phyloP scores from a whole-genome alignment of 2,888 invertebrate species.

The Endomychus coccineus region DNA sequence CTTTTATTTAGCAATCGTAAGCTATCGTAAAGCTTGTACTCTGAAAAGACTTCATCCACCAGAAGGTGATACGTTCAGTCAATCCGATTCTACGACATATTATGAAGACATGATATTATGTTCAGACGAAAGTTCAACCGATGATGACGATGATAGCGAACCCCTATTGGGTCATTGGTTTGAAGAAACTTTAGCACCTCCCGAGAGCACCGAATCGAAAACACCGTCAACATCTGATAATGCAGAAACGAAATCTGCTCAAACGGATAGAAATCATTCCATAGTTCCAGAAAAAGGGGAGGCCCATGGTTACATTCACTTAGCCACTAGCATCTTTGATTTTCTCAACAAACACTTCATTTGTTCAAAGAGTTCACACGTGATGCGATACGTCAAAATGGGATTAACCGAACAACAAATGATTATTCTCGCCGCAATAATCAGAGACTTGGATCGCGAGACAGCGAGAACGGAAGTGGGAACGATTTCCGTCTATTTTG shows the following conservation, averaged over 20 bases:
- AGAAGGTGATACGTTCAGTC: slow-evolving; percentile 76
- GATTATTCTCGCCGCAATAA: slow-evolving; percentile 77
- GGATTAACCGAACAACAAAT: slow-evolving; percentile 83
- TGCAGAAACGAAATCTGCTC: slow-evolving; percentile 46
- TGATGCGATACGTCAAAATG: slow-evolving; percentile 59
- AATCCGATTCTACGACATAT: slow-evolving; percentile 91
- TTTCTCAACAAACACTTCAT: slow-evolving; percentile 79
- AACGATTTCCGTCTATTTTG: slow-evolving; percentile 70
- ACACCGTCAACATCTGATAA: slow-evolving; percentile 47
- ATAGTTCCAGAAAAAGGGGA: slow-evolving; percentile 72
- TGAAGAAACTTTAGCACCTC: slow-evolving; percentile 84
- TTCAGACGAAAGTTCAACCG: slow-evolving; percentile 83
- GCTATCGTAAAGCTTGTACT: slow-evolving; percentile 84
- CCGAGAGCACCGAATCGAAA: slow-evolving; percentile 57
- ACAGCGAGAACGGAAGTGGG: slow-evolving; percentile 74
- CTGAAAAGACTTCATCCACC: slow-evolving; percentile 75
- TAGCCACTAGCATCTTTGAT: slow-evolving; percentile 80
- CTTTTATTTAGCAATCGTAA: slow-evolving; percentile 80
- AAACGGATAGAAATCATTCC: slow-evolving; percentile 44
- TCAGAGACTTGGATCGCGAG: slow-evolving; percentile 86
- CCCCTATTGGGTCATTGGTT: slow-evolving; percentile 89
- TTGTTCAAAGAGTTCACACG: slow-evolving; percentile 61
- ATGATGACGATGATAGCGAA: slow-evolving; percentile 78
- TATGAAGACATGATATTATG: slow-evolving; percentile 91
- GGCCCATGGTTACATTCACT: slow-evolving; percentile 73